Evolutionary conservation across 2,888 invertebrate genomes (phyloP).

Genomic region (Leptinotarsa haldemani): DNA sequence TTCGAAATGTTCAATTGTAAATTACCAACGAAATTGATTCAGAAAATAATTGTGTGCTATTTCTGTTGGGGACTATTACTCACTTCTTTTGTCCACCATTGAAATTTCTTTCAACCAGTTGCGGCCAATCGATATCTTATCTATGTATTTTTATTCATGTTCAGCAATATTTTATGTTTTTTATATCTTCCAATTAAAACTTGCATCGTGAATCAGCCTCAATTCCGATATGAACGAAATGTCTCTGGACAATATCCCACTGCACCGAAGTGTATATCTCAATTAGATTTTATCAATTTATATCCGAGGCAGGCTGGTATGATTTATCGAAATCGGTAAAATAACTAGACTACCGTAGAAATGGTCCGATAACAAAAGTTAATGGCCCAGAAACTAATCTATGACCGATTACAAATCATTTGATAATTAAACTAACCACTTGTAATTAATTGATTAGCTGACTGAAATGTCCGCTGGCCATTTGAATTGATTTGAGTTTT

Average conservation of each 20-base stretch:
- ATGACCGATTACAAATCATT: constrained; percentile 50
- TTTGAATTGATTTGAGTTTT: constrained; percentile 14
- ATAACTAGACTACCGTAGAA: constrained; percentile 42
- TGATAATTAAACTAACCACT: constrained; percentile 50
- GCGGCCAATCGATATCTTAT: background rate
- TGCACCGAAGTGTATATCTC: constrained; percentile 24
- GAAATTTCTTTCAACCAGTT: background rate
- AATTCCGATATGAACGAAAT: constrained; percentile 6
- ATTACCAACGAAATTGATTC: too few species aligned
- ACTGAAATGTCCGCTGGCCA: constrained; percentile 24
- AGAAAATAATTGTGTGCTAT: too few species aligned
- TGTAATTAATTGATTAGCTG: constrained; percentile 46
- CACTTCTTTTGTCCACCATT: background rate
- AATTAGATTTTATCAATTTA: constrained; percentile 29
- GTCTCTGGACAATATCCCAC: constrained; percentile 25
- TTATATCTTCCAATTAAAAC: constrained; percentile 10
- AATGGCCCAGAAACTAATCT: constrained; percentile 50
- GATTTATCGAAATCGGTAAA: constrained; percentile 38
- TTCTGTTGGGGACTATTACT: too few species aligned
- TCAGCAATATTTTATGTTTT: constrained; percentile 4
- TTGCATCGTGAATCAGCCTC: background rate
- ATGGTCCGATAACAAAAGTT: constrained; percentile 45
- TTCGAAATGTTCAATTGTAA: too few species aligned
- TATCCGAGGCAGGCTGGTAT: constrained; percentile 23
- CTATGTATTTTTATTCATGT: background rate